These are phyloP conservation scores for Heterochromis multidens DNA, from an alignment of 2,113 vertebrate species.

Conservation along the genomic window DNA sequence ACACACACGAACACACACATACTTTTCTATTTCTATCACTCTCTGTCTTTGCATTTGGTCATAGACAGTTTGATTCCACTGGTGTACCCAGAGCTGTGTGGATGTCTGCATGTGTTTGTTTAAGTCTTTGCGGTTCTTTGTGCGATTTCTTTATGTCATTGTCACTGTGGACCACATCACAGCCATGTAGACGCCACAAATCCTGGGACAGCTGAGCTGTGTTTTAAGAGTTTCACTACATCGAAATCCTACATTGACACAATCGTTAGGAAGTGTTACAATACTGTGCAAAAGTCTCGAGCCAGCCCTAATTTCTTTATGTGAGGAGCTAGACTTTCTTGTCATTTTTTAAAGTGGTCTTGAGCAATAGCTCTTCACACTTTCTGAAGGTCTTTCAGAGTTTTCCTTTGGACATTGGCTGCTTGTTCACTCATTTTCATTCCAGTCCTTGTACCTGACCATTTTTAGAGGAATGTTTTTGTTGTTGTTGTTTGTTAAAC, in stretches of 20 bases:
- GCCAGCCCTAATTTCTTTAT: not conserved
- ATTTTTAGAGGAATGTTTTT: not conserved
- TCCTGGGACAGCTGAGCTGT: not conserved
- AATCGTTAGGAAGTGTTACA: not conserved
- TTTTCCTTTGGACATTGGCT: not conserved
- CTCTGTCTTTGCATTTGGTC: not conserved
- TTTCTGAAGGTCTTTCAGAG: not conserved
- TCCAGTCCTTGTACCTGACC: not conserved
- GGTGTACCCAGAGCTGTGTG: slow-evolving; percentile 24
- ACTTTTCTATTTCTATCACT: not conserved
- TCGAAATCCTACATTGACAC: not conserved
- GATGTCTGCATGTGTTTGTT: slow-evolving; percentile 20
- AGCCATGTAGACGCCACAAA: not conserved
- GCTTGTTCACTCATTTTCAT: not conserved
- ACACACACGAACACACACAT: not conserved
- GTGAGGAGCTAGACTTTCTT: not conserved
- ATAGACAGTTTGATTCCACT: slow-evolving; percentile 32
- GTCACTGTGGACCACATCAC: slow-evolving; percentile 21
- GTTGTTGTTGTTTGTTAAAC: not conserved
- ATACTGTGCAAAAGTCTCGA: not conserved
- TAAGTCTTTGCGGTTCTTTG: not conserved
- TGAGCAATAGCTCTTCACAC: not conserved
- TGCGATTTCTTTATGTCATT: slow-evolving; percentile 7
- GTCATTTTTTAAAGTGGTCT: not conserved
- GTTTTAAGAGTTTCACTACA: slow-evolving; percentile 1